Percentiles rank a stretch among this genome's conserved stretches.
These are phyloP conservation scores for Drosophila setifemur DNA, from an alignment of 1,140 invertebrate species.

Conservation along the genomic window DNA sequence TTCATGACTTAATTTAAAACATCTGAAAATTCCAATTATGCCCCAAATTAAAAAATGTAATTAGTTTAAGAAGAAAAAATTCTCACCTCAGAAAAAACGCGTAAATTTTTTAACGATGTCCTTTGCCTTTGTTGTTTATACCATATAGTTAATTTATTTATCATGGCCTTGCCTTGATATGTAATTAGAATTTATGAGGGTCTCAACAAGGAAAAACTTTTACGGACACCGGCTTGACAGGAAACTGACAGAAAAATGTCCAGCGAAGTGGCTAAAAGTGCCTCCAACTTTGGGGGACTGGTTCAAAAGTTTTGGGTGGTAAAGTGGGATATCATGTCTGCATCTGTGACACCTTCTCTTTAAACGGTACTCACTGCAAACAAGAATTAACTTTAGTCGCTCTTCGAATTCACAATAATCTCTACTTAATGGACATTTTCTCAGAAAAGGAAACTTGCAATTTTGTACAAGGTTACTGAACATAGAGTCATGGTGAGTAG, in stretches of 20 bases:
- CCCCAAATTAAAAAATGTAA: no score
- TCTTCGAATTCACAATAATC: no score
- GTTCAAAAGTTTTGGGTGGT: not conserved
- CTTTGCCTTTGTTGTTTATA: not conserved
- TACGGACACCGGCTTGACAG: conserved; percentile 19
- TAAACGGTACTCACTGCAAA: conserved; percentile 4
- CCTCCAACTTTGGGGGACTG: not conserved
- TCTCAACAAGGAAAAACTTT: conserved; percentile 51
- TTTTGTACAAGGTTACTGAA: no score
- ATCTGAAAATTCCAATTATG: no score
- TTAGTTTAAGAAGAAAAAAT: no score
- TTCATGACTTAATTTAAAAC: no score
- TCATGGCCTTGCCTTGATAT: conserved; percentile 54
- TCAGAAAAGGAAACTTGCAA: no score
- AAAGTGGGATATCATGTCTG: not conserved
- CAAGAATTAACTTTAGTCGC: conserved; percentile 16
- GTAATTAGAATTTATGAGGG: conserved; percentile 75
- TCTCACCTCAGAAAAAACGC: no score
- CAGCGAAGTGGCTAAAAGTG: conserved; percentile 19
- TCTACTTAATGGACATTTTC: no score
- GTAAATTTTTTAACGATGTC: conserved; percentile 27
- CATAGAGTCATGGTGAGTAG: no score
- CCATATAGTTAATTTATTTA: conserved; percentile 55
- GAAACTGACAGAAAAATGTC: conserved; percentile 10
- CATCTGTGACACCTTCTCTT: not conserved